Evolutionary conservation across 64 coral and sea anemone genomes (phyloP).

Genomic region (Pachyseris speciosa): DNA sequence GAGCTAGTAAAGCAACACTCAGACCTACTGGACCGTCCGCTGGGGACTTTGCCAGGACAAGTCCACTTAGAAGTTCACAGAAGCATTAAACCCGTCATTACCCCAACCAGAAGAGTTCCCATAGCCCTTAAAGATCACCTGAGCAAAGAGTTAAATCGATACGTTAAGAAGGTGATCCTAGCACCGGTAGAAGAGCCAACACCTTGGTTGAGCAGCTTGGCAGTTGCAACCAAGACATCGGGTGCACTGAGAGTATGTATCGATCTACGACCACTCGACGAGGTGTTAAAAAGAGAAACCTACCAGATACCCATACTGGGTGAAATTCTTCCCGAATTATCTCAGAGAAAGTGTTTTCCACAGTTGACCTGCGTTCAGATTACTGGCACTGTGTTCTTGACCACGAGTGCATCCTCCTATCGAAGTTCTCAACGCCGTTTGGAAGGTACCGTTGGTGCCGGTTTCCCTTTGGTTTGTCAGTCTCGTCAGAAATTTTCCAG

Average conservation of each 20-base stretch:
- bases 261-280: neutral
- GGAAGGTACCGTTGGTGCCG: no score
- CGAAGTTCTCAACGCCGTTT: no score
- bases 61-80: conserved; percentile 34
- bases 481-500: no score
- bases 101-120: conserved; percentile 29
- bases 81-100: conserved; percentile 27
- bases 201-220: conserved; percentile 57
- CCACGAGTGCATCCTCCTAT: no score
- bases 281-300: no score
- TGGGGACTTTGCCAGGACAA: conserved; percentile 60
- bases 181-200: conserved; percentile 15
- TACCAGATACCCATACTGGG: no score
- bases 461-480: no score
- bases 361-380: no score
- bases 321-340: no score
- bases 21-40: conserved; percentile 1
- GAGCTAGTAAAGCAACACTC: conserved; percentile 15
- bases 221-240: conserved; percentile 68
- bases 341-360: no score
- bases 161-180: conserved; percentile 3
- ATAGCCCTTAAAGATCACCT: conserved; percentile 61
- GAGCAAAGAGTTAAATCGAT: conserved; percentile 12
- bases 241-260: conserved; percentile 20
- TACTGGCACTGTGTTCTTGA: no score